These are phyloP conservation scores for Oceanites oceanicus DNA, from an alignment of 2,113 vertebrate species.

Conservation along the genomic window DNA sequence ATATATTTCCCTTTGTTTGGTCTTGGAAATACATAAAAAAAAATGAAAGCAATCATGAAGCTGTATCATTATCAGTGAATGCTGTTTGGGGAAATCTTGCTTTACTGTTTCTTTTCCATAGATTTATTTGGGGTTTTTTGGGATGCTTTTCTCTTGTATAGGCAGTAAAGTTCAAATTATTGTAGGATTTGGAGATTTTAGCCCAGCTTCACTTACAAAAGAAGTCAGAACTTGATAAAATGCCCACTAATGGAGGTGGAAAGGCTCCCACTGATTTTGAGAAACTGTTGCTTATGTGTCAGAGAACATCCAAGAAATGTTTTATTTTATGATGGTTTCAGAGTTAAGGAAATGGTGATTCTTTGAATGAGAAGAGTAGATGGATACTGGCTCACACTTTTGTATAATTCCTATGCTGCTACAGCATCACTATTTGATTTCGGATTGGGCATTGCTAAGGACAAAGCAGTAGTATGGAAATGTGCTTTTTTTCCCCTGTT, in stretches of 20 bases:
- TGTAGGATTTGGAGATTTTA: not conserved
- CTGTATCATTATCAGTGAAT: not conserved
- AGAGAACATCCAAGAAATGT: not conserved
- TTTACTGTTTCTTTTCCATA: conserved; percentile 4
- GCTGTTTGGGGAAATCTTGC: not conserved
- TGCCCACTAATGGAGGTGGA: not conserved
- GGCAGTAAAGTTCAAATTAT: not conserved
- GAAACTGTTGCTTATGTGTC: not conserved
- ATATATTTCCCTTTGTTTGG: not conserved
- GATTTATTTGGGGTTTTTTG: not conserved
- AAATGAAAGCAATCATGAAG: not conserved
- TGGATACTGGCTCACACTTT: not conserved
- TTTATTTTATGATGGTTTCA: not conserved
- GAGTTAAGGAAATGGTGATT: not conserved
- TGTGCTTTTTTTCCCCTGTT: not conserved
- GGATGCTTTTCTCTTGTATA: not conserved
- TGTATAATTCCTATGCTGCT: not conserved
- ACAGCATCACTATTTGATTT: not conserved
- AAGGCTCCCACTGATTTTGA: not conserved
- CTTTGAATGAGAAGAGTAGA: not conserved
- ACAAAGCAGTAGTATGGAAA: not conserved
- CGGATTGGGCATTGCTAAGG: not conserved
- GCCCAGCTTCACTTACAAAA: not conserved
- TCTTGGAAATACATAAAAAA: not conserved
- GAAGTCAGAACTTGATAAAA: not conserved